phyloP scores from a whole-genome alignment of 1,140 invertebrate species.

The Temnothorax longispinosus region DNA sequence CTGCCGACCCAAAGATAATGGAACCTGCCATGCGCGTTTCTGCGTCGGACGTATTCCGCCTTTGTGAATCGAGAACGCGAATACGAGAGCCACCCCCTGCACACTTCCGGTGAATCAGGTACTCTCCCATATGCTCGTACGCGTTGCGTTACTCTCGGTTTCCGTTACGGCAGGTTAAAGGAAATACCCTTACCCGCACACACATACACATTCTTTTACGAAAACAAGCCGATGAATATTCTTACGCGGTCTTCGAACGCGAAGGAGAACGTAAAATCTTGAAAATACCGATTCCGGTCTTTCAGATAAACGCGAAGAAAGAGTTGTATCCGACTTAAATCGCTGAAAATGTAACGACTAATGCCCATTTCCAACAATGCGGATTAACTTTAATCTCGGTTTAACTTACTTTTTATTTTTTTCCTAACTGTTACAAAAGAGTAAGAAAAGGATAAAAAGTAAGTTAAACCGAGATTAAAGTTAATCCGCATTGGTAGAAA shows the following conservation, averaged over 20 bases:
- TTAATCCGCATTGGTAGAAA: too few relatives aligned
- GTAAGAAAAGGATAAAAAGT: too few relatives aligned
- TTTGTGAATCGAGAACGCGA: constrained; percentile 40
- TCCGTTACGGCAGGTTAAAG: constrained; percentile 48
- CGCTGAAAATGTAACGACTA: background rate
- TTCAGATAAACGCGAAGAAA: background rate
- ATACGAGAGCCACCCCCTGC: constrained; percentile 23
- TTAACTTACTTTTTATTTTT: too few relatives aligned
- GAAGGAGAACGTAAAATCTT: background rate
- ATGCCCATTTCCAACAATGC: too few relatives aligned
- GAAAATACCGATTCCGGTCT: background rate
- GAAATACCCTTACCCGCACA: background rate
- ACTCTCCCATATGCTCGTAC: background rate
- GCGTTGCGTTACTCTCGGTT: background rate
- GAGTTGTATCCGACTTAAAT: background rate
- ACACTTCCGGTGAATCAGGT: constrained; percentile 45
- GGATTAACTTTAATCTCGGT: too few relatives aligned
- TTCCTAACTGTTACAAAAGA: too few relatives aligned
- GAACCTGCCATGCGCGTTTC: constrained; percentile 28
- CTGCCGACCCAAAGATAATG: constrained; percentile 28
- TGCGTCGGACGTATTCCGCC: constrained; percentile 9
- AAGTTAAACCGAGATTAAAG: too few relatives aligned
- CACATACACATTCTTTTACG: background rate
- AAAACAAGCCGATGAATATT: constrained; percentile 2
- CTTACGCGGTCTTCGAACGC: background rate